phyloP scores from a whole-genome alignment of 2,797 vertebrate genomes.

The Tokudaia muenninki region DNA sequence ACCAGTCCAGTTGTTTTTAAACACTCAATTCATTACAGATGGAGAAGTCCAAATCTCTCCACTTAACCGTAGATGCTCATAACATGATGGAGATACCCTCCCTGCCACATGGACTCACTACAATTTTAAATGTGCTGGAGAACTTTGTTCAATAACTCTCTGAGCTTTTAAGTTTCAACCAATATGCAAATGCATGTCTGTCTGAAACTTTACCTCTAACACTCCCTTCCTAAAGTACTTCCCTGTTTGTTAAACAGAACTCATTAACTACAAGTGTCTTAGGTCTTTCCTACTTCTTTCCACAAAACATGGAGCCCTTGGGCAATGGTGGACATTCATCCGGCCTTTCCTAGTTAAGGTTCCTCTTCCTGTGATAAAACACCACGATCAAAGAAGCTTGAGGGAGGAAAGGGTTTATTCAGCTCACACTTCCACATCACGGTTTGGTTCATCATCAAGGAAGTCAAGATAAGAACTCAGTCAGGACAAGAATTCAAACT shows the following conservation, averaged over 20 bases:
- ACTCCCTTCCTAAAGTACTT: background rate
- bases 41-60: constrained; percentile 1
- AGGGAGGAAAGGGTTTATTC: background rate
- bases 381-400: background rate
- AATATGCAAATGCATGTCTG: background rate
- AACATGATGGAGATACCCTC: background rate
- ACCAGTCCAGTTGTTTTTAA: constrained; percentile 4
- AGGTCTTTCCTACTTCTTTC: background rate
- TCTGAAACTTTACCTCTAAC: background rate
- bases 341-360: background rate
- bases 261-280: background rate
- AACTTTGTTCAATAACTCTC: background rate
- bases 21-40: background rate
- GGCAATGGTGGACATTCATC: background rate
- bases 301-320: background rate
- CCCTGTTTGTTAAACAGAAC: constrained; percentile 3
- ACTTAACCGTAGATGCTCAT: background rate
- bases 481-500: background rate
- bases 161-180: background rate
- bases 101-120: background rate
- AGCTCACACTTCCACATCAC: background rate
- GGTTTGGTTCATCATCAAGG: background rate
- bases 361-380: too few species aligned
- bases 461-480: background rate
- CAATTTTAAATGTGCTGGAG: background rate